Percentiles rank a stretch among this genome's conserved stretches.
phyloP scores from a whole-genome alignment of 2,888 invertebrate genomes.

The Volucella inanis region DNA sequence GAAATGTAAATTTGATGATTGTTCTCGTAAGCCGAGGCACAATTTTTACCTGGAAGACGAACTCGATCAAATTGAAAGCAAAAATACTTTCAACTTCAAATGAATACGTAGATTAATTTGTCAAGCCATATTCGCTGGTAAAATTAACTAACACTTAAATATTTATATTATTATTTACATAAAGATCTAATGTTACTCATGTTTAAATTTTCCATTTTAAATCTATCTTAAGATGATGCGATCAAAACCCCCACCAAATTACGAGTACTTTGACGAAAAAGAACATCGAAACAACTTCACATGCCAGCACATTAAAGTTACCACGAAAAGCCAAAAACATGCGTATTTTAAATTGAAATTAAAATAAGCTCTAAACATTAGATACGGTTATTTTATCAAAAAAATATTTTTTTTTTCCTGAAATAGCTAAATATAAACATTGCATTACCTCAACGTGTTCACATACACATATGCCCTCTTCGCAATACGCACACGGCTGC shows the following conservation, averaged over 20 bases:
- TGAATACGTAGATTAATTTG: too few relatives aligned
- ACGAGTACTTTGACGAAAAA: background rate
- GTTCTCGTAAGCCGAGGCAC: too few relatives aligned
- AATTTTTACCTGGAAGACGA: too few relatives aligned
- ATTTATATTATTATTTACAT: too few relatives aligned
- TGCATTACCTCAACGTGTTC: slow-evolving; percentile 82
- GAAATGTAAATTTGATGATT: too few relatives aligned
- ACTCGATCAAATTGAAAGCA: too few relatives aligned
- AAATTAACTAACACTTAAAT: too few relatives aligned
- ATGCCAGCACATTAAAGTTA: slow-evolving; percentile 62
- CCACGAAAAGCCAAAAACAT: slow-evolving; percentile 71
- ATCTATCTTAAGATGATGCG: background rate
- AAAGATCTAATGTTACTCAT: too few relatives aligned
- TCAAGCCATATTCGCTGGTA: too few relatives aligned
- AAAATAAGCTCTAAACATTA: slow-evolving; percentile 41
- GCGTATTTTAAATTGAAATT: slow-evolving; percentile 50
- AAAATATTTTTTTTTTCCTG: slow-evolving; percentile 12
- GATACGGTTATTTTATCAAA: slow-evolving; percentile 50
- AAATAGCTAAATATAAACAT: slow-evolving; percentile 36
- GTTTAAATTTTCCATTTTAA: slow-evolving; percentile 24
- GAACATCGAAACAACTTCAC: slow-evolving; percentile 46
- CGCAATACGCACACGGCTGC: slow-evolving; percentile 82
- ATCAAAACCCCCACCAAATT: too few relatives aligned
- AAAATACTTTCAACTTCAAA: too few relatives aligned
- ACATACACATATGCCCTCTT: slow-evolving; percentile 83